Percentiles rank a stretch among this genome's conserved stretches.
Conservation (phyloP, 2,797 vertebrate species). For the Sebastes jordani region DNA sequence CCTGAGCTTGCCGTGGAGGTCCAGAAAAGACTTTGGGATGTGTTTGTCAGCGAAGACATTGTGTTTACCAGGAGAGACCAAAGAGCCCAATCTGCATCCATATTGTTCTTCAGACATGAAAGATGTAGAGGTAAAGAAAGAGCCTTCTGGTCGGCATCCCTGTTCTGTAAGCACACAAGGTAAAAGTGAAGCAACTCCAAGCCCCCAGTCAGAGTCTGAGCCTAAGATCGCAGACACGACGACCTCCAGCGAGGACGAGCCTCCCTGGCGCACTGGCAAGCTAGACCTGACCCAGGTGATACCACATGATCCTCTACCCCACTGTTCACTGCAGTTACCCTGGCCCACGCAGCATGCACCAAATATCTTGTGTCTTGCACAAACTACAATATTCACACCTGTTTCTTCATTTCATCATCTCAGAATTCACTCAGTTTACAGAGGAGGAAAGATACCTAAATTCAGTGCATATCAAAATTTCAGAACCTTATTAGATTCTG, state of each 20-base stretch:
- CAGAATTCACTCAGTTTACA: not conserved
- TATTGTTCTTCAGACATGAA: not conserved
- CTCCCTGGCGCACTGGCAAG: constrained; percentile 33
- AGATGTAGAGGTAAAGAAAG: not conserved
- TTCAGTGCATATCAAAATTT: not conserved
- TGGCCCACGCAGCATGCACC: not conserved
- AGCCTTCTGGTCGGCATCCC: not conserved
- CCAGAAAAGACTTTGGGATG: constrained; percentile 15
- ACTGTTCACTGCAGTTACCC: not conserved
- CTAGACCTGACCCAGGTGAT: constrained; percentile 68
- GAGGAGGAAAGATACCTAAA: not conserved
- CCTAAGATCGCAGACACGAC: constrained; percentile 47
- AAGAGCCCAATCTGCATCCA: not conserved
- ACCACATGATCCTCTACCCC: not conserved
- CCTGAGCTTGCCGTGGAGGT: constrained; percentile 74
- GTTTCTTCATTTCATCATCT: not conserved
- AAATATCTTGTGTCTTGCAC: no score
- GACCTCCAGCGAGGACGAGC: constrained; percentile 73
- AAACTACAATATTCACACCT: not conserved
- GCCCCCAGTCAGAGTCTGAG: constrained; percentile 32
- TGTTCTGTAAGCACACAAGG: not conserved
- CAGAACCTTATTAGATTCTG: not conserved
- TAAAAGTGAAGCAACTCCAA: not conserved
- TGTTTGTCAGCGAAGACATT: not conserved
- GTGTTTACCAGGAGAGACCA: not conserved